Conservation (phyloP, 2,797 vertebrate species). For the Coendou prehensilis region DNA sequence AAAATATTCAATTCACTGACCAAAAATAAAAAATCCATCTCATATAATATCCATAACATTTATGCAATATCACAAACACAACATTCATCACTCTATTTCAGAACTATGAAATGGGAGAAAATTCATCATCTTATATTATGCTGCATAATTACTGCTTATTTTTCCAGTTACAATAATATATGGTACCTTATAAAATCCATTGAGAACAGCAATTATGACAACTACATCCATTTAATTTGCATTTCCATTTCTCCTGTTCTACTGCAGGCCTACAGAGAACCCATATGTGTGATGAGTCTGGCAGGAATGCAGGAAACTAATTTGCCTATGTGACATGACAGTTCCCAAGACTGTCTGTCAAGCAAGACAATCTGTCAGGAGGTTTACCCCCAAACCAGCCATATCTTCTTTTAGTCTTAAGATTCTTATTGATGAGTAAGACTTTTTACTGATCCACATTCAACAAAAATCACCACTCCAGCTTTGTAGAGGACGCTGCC, state of each 20-base stretch:
- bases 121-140: background rate
- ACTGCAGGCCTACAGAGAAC: background rate
- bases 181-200: background rate
- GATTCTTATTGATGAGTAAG: background rate
- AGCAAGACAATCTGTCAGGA: background rate
- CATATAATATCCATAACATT: background rate
- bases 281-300: background rate
- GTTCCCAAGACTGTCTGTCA: background rate
- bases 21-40: background rate
- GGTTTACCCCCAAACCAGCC: background rate
- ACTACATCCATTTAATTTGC: background rate
- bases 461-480: slow-evolving; percentile 8
- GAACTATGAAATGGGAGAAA: slow-evolving; percentile 17
- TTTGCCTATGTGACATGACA: background rate
- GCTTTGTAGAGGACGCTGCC: background rate
- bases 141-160: background rate
- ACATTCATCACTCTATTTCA: slow-evolving; percentile 45
- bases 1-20: background rate
- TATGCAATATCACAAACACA: slow-evolving; percentile 30
- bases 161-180: background rate
- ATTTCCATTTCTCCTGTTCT: background rate
- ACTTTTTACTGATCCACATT: background rate
- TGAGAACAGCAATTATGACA: background rate
- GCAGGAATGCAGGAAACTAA: background rate
- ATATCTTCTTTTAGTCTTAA: background rate